Percentiles rank a stretch among this genome's conserved stretches.
Conservation (phyloP, 2,113 vertebrate genomes). For the Paramisgurnus dabryanus region DNA sequence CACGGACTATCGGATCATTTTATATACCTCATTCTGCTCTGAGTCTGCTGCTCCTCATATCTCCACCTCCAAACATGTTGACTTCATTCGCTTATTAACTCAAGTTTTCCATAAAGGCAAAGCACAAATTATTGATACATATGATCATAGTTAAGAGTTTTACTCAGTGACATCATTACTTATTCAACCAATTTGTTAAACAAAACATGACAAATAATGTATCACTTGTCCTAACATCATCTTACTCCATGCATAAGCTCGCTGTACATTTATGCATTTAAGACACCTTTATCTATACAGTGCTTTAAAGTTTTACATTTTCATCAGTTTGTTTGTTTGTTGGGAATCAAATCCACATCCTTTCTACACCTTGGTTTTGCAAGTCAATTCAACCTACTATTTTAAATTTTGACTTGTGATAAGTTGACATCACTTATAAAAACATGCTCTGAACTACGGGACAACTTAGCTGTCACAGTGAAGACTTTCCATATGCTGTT, state of each 20-base stretch:
- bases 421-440: too few species aligned
- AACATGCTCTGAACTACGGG: too few species aligned
- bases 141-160: background rate
- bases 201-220: too few species aligned
- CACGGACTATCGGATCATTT: constrained; percentile 28
- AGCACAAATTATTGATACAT: background rate
- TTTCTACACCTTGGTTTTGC: too few species aligned
- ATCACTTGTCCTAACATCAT: too few species aligned
- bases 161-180: background rate
- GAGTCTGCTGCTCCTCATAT: background rate
- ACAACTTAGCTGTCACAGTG: background rate
- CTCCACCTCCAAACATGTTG: background rate
- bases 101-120: background rate
- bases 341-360: too few species aligned
- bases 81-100: background rate
- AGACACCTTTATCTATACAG: too few species aligned
- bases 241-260: background rate
- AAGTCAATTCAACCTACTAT: too few species aligned
- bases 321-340: too few species aligned
- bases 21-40: background rate
- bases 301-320: too few species aligned
- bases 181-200: too few species aligned
- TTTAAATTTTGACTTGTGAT: too few species aligned
- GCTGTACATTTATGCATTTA: background rate
- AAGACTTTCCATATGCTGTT: background rate